Evolutionary conservation across 2,888 invertebrate species (phyloP), one percentile per base, ranked within the genome.

Genomic region (Plusia festucae): DNA sequence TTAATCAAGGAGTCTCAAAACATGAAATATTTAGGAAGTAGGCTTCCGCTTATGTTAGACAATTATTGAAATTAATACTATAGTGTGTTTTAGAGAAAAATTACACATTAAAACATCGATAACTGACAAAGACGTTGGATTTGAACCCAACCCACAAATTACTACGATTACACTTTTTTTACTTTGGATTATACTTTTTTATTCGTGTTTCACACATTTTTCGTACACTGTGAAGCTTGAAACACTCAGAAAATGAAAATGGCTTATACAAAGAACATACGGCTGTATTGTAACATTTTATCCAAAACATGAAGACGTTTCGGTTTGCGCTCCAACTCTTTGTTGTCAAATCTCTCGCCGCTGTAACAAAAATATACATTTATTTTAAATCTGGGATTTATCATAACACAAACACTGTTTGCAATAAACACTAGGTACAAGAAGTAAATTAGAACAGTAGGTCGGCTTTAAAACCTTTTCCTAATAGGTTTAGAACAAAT

Each of bases 251-350:
- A 20, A 20, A 32, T n/a, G 8, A 44, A 2, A 53, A 51, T 15
- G n/a, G 15, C 57, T 95, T 96, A 97, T 15, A 97, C 96, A 76
- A 97, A 97, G 87, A 96, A 97, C 97, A 97, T 97, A 9, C 97
- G 96, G 81, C 95, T 95, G 6, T 78, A 89, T 53, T 93, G 87
- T 61, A 96, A 85, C 84, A 97, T 96, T 9, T 90, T 90, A 4
- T 95, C 93, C 65, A 95, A 87, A 0, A 97, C 96, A 15, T 87
- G 85, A 20, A 96, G 93, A 2, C 90, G 92, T 5, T 86, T 83
- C 34, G 97, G 97, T 40, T 94, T 93, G 0, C 67, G 84, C 18
- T 92, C 89, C 67, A 97, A 87, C 0, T 95, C 91, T 0, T 83
- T 72, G 79, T 96, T 91, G 80, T 96, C 87, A 60, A 96, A 94